Conservation (phyloP, 2,113 vertebrate species). For the Ictidomys tridecemlineatus region DNA sequence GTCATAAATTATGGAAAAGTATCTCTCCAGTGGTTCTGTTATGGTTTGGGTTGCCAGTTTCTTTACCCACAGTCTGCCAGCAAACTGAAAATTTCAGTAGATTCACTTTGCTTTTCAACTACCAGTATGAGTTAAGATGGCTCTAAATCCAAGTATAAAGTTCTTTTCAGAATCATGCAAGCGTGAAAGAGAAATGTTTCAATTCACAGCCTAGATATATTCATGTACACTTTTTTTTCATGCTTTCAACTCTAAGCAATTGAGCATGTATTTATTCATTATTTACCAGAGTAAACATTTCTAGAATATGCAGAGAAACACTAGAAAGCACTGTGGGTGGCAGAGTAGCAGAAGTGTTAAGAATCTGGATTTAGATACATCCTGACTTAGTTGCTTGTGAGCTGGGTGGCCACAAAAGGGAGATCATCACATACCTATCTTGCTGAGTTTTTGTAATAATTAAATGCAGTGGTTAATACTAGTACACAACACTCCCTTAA, state of each 20-base stretch:
- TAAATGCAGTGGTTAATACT: not conserved
- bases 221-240: not conserved
- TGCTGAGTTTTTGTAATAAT: not conserved
- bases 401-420: not conserved
- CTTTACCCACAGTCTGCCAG: not conserved
- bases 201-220: not conserved
- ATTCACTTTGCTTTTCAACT: conserved; percentile 34
- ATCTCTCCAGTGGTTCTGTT: not conserved
- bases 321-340: not conserved
- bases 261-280: conserved; percentile 42
- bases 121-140: not conserved
- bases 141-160: conserved; percentile 43
- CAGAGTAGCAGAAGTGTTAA: not conserved
- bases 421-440: not conserved
- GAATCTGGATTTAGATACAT: not conserved
- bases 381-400: not conserved
- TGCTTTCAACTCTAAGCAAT: conserved; percentile 51
- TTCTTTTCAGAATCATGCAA: conserved; percentile 49
- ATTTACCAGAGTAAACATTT: conserved; percentile 56
- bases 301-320: conserved; percentile 34
- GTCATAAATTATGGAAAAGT: not conserved
- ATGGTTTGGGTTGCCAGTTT: not conserved
- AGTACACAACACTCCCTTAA: not conserved
- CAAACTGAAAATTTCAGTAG: not conserved
- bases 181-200: conserved; percentile 46